phyloP scores from a whole-genome alignment of 2,113 vertebrate genomes.

The Limanda limanda region DNA sequence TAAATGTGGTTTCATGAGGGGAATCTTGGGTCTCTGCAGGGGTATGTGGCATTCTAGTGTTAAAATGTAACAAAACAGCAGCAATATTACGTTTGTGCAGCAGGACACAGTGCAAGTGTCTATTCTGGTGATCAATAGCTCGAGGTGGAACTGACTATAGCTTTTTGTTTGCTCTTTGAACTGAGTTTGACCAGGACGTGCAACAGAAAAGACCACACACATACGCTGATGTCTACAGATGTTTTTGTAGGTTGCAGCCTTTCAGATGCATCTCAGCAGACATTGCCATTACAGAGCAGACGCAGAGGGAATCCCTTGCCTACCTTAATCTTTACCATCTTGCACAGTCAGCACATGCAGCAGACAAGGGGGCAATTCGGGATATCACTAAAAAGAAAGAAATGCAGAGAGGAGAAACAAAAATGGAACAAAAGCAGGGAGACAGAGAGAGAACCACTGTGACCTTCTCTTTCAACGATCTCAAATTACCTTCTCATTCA shows the following conservation, averaged over 20 bases:
- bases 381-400: constrained; percentile 16
- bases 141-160: too few species aligned
- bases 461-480: constrained; percentile 7
- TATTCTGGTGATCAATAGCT: too few species aligned
- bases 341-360: constrained; percentile 45
- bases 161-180: background rate
- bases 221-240: background rate
- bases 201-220: too few species aligned
- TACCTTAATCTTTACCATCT: constrained; percentile 40
- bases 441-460: background rate
- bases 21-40: too few species aligned
- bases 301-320: constrained; percentile 21
- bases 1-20: too few species aligned
- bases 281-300: constrained; percentile 19
- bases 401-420: background rate
- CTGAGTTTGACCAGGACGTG: background rate
- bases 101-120: background rate
- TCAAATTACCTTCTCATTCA: constrained; percentile 44
- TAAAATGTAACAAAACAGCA: background rate
- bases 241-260: background rate
- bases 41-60: background rate
- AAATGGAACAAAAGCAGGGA: background rate
- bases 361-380: constrained; percentile 11
- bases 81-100: background rate
- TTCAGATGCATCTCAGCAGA: constrained; percentile 13